Evolutionary conservation across 2,888 invertebrate genomes (phyloP), one percentile per base, ranked within the genome.

Genomic region (Drosophila macrospina): DNA sequence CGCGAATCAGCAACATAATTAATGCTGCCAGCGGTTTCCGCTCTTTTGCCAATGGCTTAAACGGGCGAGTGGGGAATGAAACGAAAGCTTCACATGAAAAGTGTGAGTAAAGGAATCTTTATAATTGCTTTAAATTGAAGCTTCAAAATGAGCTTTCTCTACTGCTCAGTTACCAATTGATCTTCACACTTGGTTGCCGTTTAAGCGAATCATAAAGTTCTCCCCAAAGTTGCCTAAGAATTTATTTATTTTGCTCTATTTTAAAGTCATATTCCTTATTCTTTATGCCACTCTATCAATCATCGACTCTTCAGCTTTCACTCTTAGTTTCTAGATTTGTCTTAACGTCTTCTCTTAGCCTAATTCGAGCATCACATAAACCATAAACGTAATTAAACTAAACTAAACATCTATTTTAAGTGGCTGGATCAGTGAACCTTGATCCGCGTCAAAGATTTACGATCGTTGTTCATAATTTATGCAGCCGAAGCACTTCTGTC

Each of bases 21-120:
- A 70, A 86, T 86, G 86, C 52, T 55, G 62, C 62, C 50, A 51
- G 16, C 50, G 56, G 55, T 73, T 86, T 86, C 86, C 86, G 86
- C 72, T 66, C 62, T 47, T 1, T 26, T 11, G 28, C 24, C 67
- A 71, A 76, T 67, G 56, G 73, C 52, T 51, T 71, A 32, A 57
- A 37, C 34, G 13, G 15, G 28, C 13, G 20, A 15, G n/a, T 39
- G 50, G 4, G 20, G 5, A 32, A 26, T 28, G 5, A 32, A 26
- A 26, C 24, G 13, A 26, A 34, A 34, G 15, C 39, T 39, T 48
- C 37, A 54, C 42, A 47, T 64, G 55, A 44, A 34, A 13, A 20
- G 48, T 34, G 32, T 34, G 20, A 34, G 8, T 6, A 47, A 20
- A 20, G 41, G 20, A 20, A 7, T 4, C 7, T 8, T 28, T 28